Conservation (phyloP, 2,888 invertebrate genomes). For the Leptopilina syphax region DNA sequence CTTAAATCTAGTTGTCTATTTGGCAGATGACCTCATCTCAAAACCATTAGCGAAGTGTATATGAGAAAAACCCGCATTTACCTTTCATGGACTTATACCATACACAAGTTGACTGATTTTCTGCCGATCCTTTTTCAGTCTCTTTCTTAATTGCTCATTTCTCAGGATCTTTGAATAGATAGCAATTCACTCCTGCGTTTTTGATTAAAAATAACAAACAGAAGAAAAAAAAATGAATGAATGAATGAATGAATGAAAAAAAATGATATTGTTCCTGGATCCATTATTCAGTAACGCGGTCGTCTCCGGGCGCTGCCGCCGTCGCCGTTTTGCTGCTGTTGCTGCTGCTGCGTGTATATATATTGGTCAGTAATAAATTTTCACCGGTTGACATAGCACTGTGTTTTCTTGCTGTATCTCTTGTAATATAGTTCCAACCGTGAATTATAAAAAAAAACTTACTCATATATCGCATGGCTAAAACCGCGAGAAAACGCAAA, state of each 20-base stretch:
- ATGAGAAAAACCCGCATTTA: conserved; percentile 67
- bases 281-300: conserved; percentile 57
- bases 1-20: conserved; percentile 66
- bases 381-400: conserved; percentile 65
- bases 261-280: conserved; percentile 52
- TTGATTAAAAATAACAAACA: too few species aligned
- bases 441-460: conserved; percentile 48
- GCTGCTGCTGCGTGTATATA: neutral
- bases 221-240: too few species aligned
- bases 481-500: conserved; percentile 54
- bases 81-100: conserved; percentile 64
- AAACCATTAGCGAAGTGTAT: conserved; percentile 58
- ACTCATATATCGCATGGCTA: conserved; percentile 55
- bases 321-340: neutral
- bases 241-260: neutral
- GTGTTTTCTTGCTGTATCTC: conserved; percentile 68
- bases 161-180: conserved; percentile 64
- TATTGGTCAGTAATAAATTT: conserved; percentile 63
- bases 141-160: conserved; percentile 70
- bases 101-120: neutral
- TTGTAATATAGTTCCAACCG: conserved; percentile 49
- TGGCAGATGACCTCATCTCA: conserved; percentile 70
- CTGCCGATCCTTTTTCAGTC: conserved; percentile 64
- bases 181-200: conserved; percentile 51
- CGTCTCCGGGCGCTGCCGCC: conserved; percentile 39